A percentile compares a stretch with the other conserved stretches of the same genome.
Evolutionary conservation across 2,113 vertebrate genomes (phyloP).

Genomic region (Cricetomys ansorgei): DNA sequence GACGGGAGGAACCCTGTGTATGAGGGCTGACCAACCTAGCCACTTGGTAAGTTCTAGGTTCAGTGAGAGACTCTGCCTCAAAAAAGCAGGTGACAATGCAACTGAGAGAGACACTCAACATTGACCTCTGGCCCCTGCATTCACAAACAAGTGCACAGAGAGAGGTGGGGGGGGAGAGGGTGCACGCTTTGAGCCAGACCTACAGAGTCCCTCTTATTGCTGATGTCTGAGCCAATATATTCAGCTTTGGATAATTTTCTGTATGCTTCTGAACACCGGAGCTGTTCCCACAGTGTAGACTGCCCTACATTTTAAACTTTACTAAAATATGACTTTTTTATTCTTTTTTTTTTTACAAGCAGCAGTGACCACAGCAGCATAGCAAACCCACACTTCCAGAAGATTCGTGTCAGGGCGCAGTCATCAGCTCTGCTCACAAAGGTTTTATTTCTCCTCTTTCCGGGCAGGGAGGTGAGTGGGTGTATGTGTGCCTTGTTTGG

Average conservation of each 20-base stretch:
- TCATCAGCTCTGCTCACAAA: neutral
- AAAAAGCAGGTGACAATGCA: neutral
- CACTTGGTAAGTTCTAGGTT: neutral
- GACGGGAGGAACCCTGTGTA: neutral
- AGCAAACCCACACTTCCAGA: neutral
- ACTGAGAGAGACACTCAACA: neutral
- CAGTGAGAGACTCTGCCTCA: neutral
- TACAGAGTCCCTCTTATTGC: fast-evolving
- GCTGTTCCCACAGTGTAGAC: neutral
- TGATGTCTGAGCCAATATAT: neutral
- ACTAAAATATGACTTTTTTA: neutral
- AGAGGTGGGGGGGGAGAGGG: neutral
- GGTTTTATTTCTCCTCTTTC: neutral
- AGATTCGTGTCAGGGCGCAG: neutral
- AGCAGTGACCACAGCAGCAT: neutral
- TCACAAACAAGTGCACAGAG: neutral
- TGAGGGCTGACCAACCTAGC: neutral
- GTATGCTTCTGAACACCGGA: neutral
- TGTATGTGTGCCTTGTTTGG: neutral
- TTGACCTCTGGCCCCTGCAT: neutral
- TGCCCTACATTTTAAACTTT: neutral
- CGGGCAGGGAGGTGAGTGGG: neutral
- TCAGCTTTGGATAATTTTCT: neutral
- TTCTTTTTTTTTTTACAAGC: neutral
- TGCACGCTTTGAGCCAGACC: neutral